Percentiles rank a stretch among this genome's conserved stretches.
Evolutionary conservation across 2,888 invertebrate genomes (phyloP).

Genomic region (Ectropis crepuscularia): DNA sequence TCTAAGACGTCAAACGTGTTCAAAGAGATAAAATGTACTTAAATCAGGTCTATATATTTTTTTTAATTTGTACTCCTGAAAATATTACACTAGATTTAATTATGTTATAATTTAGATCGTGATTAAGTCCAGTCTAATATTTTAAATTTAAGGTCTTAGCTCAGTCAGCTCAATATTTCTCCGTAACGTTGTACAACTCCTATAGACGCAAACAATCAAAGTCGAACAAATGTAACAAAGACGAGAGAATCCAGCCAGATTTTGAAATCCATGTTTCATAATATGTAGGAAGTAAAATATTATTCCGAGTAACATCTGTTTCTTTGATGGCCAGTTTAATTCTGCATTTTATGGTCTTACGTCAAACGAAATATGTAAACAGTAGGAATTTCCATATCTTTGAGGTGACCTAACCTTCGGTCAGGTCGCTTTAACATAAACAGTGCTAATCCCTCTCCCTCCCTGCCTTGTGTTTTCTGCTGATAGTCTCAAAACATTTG

Average conservation of each 20-base stretch:
- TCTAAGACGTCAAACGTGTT: too few relatives aligned
- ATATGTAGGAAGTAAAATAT: slow-evolving; percentile 13
- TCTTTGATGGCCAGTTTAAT: slow-evolving; percentile 35
- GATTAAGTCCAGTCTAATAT: too few relatives aligned
- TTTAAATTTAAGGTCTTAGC: too few relatives aligned
- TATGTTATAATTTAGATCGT: too few relatives aligned
- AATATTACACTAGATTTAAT: too few relatives aligned
- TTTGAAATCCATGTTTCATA: not conserved
- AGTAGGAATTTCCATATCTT: slow-evolving; percentile 11
- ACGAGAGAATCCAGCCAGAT: not conserved
- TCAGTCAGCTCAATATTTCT: too few relatives aligned
- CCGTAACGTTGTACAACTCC: too few relatives aligned
- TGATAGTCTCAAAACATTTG: too few relatives aligned
- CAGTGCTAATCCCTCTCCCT: not conserved
- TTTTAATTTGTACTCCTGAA: too few relatives aligned
- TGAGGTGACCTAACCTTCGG: slow-evolving; percentile 5
- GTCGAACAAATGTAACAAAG: not conserved
- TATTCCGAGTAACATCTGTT: slow-evolving; percentile 31
- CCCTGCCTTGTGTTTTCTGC: too few relatives aligned
- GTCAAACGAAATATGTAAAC: slow-evolving; percentile 34
- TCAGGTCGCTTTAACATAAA: slow-evolving; percentile 4
- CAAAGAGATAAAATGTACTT: too few relatives aligned
- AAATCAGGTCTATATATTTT: too few relatives aligned
- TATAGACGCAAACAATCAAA: not conserved
- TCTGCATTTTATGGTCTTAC: slow-evolving; percentile 32